Percentiles rank a stretch among this genome's conserved stretches.
phyloP scores from a whole-genome alignment of 1,140 invertebrate genomes.

The Bombyx mandarina region DNA sequence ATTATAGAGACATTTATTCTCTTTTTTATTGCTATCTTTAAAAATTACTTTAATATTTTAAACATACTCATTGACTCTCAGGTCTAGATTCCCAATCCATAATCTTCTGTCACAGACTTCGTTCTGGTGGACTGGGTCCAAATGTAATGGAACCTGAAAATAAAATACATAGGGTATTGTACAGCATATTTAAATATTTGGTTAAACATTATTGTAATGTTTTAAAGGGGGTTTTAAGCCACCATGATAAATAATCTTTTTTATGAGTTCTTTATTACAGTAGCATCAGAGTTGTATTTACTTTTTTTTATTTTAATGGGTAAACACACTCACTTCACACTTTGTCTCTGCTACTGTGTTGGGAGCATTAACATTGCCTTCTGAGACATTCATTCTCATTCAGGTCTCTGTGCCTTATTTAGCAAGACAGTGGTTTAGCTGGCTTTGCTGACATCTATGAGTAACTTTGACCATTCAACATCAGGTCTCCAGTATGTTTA shows the following conservation, averaged over 20 bases:
- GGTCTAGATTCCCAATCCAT: constrained; percentile 93
- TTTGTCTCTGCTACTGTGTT: background rate
- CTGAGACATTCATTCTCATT: too few relatives aligned
- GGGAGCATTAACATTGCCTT: too few relatives aligned
- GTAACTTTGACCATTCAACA: too few relatives aligned
- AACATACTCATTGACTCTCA: constrained; percentile 92
- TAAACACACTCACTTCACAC: background rate
- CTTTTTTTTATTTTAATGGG: too few relatives aligned
- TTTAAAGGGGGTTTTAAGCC: background rate
- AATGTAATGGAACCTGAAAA: constrained; percentile 68
- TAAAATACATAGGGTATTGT: background rate
- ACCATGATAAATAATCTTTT: background rate
- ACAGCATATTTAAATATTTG: background rate
- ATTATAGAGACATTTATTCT: background rate
- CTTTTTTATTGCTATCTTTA: background rate
- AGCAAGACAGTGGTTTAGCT: too few relatives aligned
- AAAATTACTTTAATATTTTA: constrained; percentile 18
- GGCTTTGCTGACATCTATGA: too few relatives aligned
- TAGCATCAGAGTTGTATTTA: too few relatives aligned
- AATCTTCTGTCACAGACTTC: constrained; percentile 80
- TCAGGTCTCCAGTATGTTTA: too few relatives aligned
- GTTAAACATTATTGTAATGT: constrained; percentile 1
- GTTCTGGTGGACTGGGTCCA: constrained; percentile 73
- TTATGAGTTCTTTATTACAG: background rate
- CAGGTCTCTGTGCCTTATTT: too few relatives aligned